Evolutionary conservation across 2,888 invertebrate genomes (phyloP), one percentile per base, ranked within the genome.

Genomic region (Cremastobaeus sp.): DNA sequence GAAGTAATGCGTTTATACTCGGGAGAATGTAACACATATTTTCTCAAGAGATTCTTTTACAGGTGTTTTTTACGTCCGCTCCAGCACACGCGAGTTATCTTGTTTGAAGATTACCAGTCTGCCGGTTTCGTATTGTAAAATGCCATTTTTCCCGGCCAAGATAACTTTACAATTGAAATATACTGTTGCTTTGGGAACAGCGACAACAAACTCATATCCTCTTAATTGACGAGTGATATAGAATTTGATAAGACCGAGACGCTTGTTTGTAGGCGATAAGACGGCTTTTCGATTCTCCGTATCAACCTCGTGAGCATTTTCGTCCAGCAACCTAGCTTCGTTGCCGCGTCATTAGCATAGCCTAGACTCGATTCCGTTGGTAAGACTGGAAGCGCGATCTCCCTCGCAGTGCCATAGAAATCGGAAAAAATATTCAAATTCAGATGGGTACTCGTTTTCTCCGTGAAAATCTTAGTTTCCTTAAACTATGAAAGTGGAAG

Each of bases 401-500:
- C 32, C 41, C 41, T 50, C 30, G 20, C 21, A 41, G 48, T 39
- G 20, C 35, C 52, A 64, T 52, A 52, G 43, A 28, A 64, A 52
- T 52, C 25, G 50, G 21, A 35, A 41, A 59, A 68, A 59, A 59
- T 45, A 52, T 68, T 54, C 39, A 68, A 68, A 50, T 68, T 59
- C 21, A 59, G 60, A 52, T 30, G 52, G 32, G 37, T 25, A n/a
- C 5, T 43, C 14, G 4, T 48, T 69, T 69, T 69, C 54, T 47
- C 60, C 59, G 37, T 62, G 55, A 55, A 70, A 70, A 70, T 55
- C 39, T 50, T 12, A 32, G 39, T 62, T 70, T 70, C 48, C 62
- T 60, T 47, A 62, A 70, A 62, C 14, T 55, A 62, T 52, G 70
- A 62, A 62, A 62, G 62, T 47, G 32, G 70, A 70, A 70, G 62